Conservation (phyloP, 1,140 invertebrate genomes). For the Metaphire vulgaris region DNA sequence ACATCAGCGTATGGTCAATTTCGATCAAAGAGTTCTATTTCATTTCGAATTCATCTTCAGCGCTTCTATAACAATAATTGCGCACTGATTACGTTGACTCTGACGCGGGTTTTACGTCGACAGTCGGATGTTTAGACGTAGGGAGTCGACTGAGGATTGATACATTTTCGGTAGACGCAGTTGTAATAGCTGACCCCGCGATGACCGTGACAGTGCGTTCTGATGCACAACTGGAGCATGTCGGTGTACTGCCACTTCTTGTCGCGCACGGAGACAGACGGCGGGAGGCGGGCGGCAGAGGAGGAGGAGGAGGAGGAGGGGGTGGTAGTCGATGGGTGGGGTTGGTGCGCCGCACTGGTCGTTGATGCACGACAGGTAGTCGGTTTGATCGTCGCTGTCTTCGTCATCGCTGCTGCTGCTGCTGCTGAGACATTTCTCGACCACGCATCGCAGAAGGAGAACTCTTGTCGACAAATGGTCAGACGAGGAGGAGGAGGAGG, state of each 20-base stretch:
- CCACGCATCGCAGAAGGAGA: too few relatives aligned
- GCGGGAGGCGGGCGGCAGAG: not conserved
- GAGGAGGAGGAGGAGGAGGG: not conserved
- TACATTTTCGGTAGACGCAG: conserved; percentile 4
- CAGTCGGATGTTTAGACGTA: not conserved
- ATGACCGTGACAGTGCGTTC: not conserved
- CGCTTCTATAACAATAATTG: too few relatives aligned
- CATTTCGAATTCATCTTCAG: too few relatives aligned
- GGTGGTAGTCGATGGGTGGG: too few relatives aligned
- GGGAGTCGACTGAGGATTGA: not conserved
- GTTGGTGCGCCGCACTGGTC: not conserved
- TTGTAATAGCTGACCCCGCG: conserved; percentile 7
- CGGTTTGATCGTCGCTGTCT: not conserved
- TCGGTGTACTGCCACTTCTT: conserved; percentile 11
- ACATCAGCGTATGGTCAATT: too few relatives aligned
- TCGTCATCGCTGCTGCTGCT: too few relatives aligned
- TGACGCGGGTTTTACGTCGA: too few relatives aligned
- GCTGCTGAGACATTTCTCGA: too few relatives aligned
- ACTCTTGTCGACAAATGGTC: too few relatives aligned
- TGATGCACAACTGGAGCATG: conserved; percentile 9
- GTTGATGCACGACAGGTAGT: not conserved
- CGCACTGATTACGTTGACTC: too few relatives aligned
- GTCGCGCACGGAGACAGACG: not conserved
- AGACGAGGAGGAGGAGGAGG: too few relatives aligned
- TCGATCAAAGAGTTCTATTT: too few relatives aligned